phyloP scores from a whole-genome alignment of 2,888 invertebrate species.

The Labia minor region DNA sequence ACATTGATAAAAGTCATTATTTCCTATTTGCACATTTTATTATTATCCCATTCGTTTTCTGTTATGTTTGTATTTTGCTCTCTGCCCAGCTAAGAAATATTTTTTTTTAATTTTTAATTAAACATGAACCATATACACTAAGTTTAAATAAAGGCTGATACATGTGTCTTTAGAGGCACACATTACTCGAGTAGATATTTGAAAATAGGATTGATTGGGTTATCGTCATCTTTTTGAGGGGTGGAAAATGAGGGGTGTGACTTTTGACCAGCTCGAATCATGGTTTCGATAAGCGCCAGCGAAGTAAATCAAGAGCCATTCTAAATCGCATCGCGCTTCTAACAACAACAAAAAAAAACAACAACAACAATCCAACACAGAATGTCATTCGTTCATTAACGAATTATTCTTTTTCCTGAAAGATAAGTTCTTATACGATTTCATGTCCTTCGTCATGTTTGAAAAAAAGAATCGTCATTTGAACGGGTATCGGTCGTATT shows the following conservation, averaged over 20 bases:
- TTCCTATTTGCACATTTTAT: too few relatives aligned
- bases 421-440: neutral
- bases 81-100: too few relatives aligned
- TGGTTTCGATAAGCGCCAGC: neutral
- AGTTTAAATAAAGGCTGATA: too few relatives aligned
- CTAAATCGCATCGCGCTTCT: neutral
- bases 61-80: too few relatives aligned
- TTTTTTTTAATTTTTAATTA: too few relatives aligned
- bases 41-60: too few relatives aligned
- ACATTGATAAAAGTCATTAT: too few relatives aligned
- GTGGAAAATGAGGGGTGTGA: neutral
- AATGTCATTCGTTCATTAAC: neutral
- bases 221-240: too few relatives aligned
- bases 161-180: too few relatives aligned
- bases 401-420: neutral
- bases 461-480: constrained; percentile 13
- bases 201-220: too few relatives aligned
- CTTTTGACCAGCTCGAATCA: neutral
- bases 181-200: too few relatives aligned
- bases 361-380: neutral
- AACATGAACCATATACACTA: too few relatives aligned
- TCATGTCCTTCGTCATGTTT: constrained; percentile 14
- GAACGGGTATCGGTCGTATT: constrained; percentile 16
- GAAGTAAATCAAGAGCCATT: neutral
- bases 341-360: neutral